A percentile compares a stretch with the other conserved stretches of the same genome.
Evolutionary conservation across 1,140 invertebrate genomes (phyloP).

Genomic region (Meloidogyne exigua): DNA sequence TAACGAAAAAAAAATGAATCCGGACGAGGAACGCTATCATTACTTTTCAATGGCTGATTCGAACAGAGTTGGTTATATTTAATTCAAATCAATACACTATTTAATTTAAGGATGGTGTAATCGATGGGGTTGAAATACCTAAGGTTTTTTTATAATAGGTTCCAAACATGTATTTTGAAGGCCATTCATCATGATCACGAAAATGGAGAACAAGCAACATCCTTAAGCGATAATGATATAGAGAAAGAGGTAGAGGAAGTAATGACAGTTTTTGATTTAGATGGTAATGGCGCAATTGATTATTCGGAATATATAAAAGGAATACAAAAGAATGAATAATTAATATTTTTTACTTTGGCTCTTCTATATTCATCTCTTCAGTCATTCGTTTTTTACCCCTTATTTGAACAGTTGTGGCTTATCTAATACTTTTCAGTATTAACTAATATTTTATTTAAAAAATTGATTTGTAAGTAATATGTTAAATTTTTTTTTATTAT

Average conservation of each 20-base stretch:
- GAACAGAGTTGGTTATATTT: background rate
- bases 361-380: too few species aligned
- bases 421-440: too few species aligned
- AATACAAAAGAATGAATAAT: background rate
- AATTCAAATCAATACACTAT: background rate
- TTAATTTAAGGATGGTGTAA: background rate
- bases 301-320: conserved; percentile 34
- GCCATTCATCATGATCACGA: conserved; percentile 28
- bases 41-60: conserved; percentile 33
- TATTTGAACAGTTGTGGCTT: too few species aligned
- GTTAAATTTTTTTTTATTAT: too few species aligned
- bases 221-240: conserved; percentile 18
- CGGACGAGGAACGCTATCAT: conserved; percentile 33
- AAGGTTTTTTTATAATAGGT: background rate
- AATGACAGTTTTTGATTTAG: conserved; percentile 25
- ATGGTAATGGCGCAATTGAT: conserved; percentile 30
- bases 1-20: conserved; percentile 21
- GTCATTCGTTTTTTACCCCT: too few species aligned
- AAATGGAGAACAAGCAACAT: background rate
- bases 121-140: background rate
- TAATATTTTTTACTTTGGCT: background rate
- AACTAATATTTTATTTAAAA: too few species aligned
- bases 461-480: too few species aligned
- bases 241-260: conserved; percentile 33
- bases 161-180: background rate